Percentiles rank a stretch among this genome's conserved stretches.
phyloP scores from a whole-genome alignment of 2,113 vertebrate genomes.

The Tangachromis dhanisi region DNA sequence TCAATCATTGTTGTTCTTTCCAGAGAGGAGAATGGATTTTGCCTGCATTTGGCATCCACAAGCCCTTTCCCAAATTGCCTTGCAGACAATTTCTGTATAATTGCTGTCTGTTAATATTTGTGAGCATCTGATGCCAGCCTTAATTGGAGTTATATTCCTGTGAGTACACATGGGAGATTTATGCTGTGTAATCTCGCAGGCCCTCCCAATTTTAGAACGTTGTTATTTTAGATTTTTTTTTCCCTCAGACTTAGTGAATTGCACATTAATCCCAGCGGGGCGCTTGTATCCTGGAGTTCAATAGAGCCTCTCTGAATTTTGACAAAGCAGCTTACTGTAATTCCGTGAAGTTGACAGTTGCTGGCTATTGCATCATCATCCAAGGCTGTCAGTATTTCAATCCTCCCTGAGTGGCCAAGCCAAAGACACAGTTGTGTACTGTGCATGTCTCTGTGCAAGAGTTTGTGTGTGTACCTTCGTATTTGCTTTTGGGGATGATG shows the following conservation, averaged over 20 bases:
- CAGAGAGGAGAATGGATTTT: conserved; percentile 20
- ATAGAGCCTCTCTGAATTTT: conserved; percentile 47
- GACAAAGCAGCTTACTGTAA: conserved; percentile 65
- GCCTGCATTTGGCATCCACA: conserved; percentile 33
- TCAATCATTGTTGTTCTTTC: conserved; percentile 38
- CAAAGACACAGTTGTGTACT: background rate
- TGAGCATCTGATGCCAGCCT: conserved; percentile 24
- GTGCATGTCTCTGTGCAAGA: background rate
- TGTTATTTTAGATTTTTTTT: conserved; percentile 13
- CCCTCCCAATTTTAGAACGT: background rate
- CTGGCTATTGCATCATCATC: conserved; percentile 66
- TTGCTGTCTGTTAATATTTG: conserved; percentile 43
- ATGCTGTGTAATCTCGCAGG: background rate
- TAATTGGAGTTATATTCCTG: conserved; percentile 45
- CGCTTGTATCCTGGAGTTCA: conserved; percentile 33
- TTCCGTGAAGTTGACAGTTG: conserved; percentile 63
- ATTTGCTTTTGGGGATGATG: background rate
- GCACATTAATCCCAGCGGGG: conserved; percentile 36
- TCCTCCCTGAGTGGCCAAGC: conserved; percentile 11
- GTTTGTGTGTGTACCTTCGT: background rate
- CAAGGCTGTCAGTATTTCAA: conserved; percentile 41
- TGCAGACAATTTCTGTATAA: conserved; percentile 34
- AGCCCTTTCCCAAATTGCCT: conserved; percentile 28
- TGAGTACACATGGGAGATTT: conserved; percentile 15
- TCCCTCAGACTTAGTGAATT: conserved; percentile 1